These are phyloP conservation scores for Patella vulgata DNA, from an alignment of 1,140 invertebrate genomes.

Conservation along the genomic window DNA sequence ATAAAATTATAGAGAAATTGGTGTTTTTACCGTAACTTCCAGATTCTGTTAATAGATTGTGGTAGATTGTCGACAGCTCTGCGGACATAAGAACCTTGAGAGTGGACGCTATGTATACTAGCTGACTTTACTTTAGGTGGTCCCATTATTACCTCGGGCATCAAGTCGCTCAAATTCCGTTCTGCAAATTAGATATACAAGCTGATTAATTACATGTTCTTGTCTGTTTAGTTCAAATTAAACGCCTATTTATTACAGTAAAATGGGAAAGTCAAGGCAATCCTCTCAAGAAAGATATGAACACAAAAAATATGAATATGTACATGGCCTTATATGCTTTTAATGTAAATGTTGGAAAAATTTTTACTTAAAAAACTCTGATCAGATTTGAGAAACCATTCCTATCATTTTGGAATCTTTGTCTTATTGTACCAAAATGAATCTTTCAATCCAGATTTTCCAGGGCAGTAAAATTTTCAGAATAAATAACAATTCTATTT, in stretches of 20 bases:
- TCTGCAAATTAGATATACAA: background rate
- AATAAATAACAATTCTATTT: too few species aligned
- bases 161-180: background rate
- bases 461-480: too few species aligned
- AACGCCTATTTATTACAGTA: background rate
- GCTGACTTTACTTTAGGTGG: background rate
- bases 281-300: background rate
- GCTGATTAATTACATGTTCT: background rate
- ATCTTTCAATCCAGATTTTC: too few species aligned
- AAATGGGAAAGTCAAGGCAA: background rate
- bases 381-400: too few species aligned
- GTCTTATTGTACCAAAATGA: too few species aligned
- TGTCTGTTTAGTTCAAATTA: background rate
- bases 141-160: background rate
- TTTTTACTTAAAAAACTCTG: too few species aligned
- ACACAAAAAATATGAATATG: too few species aligned
- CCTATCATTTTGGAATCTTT: too few species aligned
- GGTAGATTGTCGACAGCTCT: constrained; percentile 28
- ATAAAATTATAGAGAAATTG: too few species aligned
- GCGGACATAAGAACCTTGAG: constrained; percentile 18
- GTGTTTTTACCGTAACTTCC: constrained; percentile 34
- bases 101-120: constrained; percentile 22
- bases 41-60: constrained; percentile 41
- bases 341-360: too few species aligned
- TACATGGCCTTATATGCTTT: too few species aligned